Percentiles rank a stretch among this genome's conserved stretches.
These are phyloP conservation scores for Chaetogeoica ovagalla DNA, from an alignment of 2,888 invertebrate genomes.

Conservation along the genomic window DNA sequence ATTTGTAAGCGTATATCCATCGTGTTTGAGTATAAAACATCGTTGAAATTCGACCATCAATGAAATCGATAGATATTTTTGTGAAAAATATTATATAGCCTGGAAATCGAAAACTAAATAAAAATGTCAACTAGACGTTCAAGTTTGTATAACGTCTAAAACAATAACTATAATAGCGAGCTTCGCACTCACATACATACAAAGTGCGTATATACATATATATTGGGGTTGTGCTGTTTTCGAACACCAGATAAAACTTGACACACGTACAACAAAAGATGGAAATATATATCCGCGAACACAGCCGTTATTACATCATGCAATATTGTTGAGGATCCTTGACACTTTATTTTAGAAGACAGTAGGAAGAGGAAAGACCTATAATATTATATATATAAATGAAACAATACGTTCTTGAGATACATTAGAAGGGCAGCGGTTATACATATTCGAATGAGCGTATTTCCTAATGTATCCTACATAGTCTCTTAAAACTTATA, in stretches of 20 bases:
- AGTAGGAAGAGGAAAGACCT: constrained; percentile 22
- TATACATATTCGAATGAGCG: not conserved
- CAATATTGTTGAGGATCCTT: constrained; percentile 6
- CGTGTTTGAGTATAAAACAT: no score
- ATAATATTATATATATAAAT: not conserved
- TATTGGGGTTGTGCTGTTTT: not conserved
- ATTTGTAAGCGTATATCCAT: no score
- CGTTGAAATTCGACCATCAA: no score
- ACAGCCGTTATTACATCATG: not conserved
- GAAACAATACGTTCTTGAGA: constrained; percentile 5
- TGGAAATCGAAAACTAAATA: no score
- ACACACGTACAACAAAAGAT: not conserved
- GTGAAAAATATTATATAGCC: no score
- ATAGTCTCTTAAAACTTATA: not conserved
- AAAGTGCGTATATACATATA: no score
- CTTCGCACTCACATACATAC: no score
- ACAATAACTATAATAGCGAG: no score
- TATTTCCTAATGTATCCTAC: not conserved
- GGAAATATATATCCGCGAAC: not conserved
- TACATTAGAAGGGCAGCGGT: constrained; percentile 20
- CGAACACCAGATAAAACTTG: no score
- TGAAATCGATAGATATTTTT: no score
- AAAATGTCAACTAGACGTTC: no score
- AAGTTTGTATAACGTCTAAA: no score
- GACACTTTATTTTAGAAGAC: not conserved